Evolutionary conservation across 2,888 invertebrate species (phyloP), one percentile per base, ranked within the genome.

Genomic region (Invenusta paracnida): DNA sequence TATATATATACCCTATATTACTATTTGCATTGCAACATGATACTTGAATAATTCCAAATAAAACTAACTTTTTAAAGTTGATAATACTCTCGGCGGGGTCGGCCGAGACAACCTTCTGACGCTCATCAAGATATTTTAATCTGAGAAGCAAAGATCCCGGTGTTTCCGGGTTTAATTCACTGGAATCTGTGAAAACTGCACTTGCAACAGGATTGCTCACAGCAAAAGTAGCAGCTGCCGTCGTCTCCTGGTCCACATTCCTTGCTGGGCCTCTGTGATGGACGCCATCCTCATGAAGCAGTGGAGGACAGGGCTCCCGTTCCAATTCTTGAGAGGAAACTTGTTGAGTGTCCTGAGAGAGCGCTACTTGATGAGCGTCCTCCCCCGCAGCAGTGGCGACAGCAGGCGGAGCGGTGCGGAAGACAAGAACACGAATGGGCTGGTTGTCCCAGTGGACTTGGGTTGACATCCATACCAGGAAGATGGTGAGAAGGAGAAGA

Each of bases 391-490:
- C 30, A 2, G 28, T 30, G 2, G 13, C 79, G 89, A 87, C n/a
- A 91, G 89, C 29, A 87, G 87, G 11, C 88, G 87, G n/a, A 87
- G 86, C 23, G 84, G 82, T n/a, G 13, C 79, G 17, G 29, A 85
- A 30, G 5, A 29, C 25, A 1, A 29, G 31, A 27, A 85, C 83
- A 86, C 67, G 94, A 28, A 29, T 0, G 93, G 93, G 79, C 94
- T 93, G 0, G 93, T 92, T 86, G 94, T 95, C 87, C 94, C 94
- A 0, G 95, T 96, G 87, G 29, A 66, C 67, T 2, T 30, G 67
- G 1, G 67, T 30, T 1, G 95, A 95, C 92, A 94, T 94, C 93
- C 95, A 95, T 85, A 95, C 94, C 84, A 94, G 91, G 87, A 93
- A 93, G 0, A 91, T 90, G 25, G 94, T 89, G 25, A 91, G 89